A percentile compares a stretch with the other conserved stretches of the same genome.
Conservation (phyloP, 2,113 vertebrate species). For the Zingel zingel region DNA sequence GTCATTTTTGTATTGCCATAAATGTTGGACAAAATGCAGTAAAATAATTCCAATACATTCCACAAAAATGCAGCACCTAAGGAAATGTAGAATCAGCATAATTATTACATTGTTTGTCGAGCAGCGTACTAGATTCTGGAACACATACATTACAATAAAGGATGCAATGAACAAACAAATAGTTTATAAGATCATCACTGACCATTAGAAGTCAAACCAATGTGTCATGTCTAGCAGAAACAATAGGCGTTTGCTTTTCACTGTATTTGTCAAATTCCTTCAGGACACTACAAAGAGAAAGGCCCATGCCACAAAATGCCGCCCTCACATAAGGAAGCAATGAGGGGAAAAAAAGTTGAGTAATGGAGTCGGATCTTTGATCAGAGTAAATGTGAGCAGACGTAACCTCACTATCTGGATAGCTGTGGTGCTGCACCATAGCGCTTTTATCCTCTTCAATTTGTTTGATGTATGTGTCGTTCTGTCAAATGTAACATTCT, state of each 20-base stretch:
- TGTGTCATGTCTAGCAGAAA: conserved; percentile 55
- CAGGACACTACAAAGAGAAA: conserved; percentile 67
- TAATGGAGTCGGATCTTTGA: conserved; percentile 74
- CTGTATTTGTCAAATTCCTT: conserved; percentile 59
- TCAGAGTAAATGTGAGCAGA: conserved; percentile 76
- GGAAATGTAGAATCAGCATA: not conserved
- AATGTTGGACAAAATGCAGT: not conserved
- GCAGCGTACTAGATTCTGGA: not conserved
- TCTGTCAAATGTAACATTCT: conserved; percentile 50
- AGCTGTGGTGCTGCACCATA: conserved; percentile 51
- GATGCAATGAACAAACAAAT: conserved; percentile 14
- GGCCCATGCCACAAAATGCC: conserved; percentile 60
- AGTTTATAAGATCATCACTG: conserved; percentile 36
- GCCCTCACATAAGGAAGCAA: conserved; percentile 75
- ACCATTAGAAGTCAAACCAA: conserved; percentile 42
- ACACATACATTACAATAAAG: conserved; percentile 4
- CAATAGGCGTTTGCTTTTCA: conserved; percentile 65
- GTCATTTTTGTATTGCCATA: not conserved
- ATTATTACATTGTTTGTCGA: not conserved
- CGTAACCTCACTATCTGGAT: conserved; percentile 71
- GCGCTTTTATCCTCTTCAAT: conserved; percentile 61
- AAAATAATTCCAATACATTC: not conserved
- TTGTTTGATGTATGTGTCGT: conserved; percentile 63
- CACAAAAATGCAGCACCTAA: not conserved
- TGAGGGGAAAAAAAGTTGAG: conserved; percentile 62